Evolutionary conservation across 2,888 invertebrate genomes (phyloP), one percentile per base, ranked within the genome.

Genomic region (Drosophila anceps): DNA sequence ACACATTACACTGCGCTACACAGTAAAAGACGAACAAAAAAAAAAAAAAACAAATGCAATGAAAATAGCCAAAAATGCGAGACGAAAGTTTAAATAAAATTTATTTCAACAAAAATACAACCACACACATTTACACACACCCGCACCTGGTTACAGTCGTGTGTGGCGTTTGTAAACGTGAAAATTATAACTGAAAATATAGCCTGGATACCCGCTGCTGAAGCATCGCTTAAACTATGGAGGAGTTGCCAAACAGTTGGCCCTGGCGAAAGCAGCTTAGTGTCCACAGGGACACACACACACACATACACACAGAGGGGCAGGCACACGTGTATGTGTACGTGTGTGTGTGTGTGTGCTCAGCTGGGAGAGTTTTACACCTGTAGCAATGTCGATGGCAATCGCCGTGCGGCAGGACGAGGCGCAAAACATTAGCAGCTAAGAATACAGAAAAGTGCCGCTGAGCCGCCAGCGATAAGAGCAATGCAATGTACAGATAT

Each of bases 61-160:
- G 46, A 64, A 72, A 64, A 66, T 76, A 75, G 69, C 72, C 65
- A 73, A 76, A 76, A 73, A 82, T 71, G 73, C 73, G 78, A 82
- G 81, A 82, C 82, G 77, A 87, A 84, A 87, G 88, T 84, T 87
- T 87, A 87, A 88, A 87, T 87, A 87, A 86, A 87, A 86, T 87
- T 87, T 87, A 87, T 88, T 88, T 88, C 82, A 86, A 82, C 82
- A 86, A 84, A 85, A 86, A 84, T 75, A 79, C 69, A 71, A 57
- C 41, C 69, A 46, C 69, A 53, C 50, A 57, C 50, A 27, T 12
- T 15, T n/a, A 39, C 31, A 44, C 44, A 31, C 35, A 50, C 39
- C 41, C 35, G 24, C 55, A 39, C 35, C 58, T 51, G 60, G 20
- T 54, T 29, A 18, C 24, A 58, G 15, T 55, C 66, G 69, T 70